Base-by-base conservation (phyloP, 2,113 vertebrate genomes). In the Danio rerio region DNA sequence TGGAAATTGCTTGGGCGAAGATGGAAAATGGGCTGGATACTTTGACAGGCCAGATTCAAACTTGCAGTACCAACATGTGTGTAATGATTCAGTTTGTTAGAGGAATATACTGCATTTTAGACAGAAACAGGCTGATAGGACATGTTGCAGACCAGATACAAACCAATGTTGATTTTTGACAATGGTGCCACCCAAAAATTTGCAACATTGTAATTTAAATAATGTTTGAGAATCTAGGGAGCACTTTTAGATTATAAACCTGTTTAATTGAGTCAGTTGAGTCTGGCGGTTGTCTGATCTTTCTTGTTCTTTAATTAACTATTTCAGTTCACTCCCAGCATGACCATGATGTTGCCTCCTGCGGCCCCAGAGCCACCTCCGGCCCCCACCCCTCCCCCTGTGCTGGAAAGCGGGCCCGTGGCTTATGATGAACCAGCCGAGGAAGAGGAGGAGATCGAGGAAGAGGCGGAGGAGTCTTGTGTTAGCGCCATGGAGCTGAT, bases 401-500 rank as follows among this genome's bases (percentile, higher is more conserved):
- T 95, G 16, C 92, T 95, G 70, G 95, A 95, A 82, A 94, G 91
- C 2, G 95, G 94, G 16, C 95, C 95, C 0, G 94, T 96, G 21
- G 83, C 91, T 0, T 95, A 95, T 83, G 94, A 92, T 0, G 95
- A 95, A 0, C 93, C 95, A 13, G 92, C 93, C 0, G 90, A 89
- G 0, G 95, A 94, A 8, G 93, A 92, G 76, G 95, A 96, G 16
- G 96, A 93, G 0, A 53, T 18, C 9, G 89, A 95, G 0, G 96
- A 95, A 45, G 91, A 88, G 40, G 89, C 42, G 42, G 92, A 91
- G 65, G 96, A 98, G 83, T 94, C 95, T 81, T 98, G 97, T 13
- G 93, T 98, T 86, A 97, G 97, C 0, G 96, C 97, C 55, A 91
- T 98, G 89, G 93, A 96, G 92, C 93, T 99, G 16, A 90, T 98